A percentile compares a stretch with the other conserved stretches of the same genome.
These are phyloP conservation scores for Leucophora obtusa DNA, from an alignment of 2,888 invertebrate genomes.

Conservation along the genomic window DNA sequence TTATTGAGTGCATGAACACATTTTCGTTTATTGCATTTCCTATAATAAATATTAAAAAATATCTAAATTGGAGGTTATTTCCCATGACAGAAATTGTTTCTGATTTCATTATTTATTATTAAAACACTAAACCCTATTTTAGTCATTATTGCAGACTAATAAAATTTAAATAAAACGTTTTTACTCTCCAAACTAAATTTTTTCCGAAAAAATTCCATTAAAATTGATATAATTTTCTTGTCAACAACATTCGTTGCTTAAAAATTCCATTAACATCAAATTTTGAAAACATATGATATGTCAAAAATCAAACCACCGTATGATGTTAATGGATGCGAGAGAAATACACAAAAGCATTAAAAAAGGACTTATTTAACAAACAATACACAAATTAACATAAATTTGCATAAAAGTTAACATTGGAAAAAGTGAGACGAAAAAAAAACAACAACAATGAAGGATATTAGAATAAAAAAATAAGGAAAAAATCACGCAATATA, in stretches of 20 bases:
- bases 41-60: too few relatives aligned
- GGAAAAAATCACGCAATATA: constrained; percentile 45
- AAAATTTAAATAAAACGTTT: too few relatives aligned
- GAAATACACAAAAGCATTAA: constrained; percentile 25
- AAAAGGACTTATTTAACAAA: constrained; percentile 60
- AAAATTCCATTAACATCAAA: constrained; percentile 29
- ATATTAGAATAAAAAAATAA: background rate
- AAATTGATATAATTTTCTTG: background rate
- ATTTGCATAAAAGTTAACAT: constrained; percentile 59
- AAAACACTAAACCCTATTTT: too few relatives aligned
- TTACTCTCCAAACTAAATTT: too few relatives aligned
- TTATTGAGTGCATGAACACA: too few relatives aligned
- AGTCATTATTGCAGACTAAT: too few relatives aligned
- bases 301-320: constrained; percentile 61
- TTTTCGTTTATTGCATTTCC: too few relatives aligned
- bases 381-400: constrained; percentile 59
- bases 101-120: too few relatives aligned
- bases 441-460: constrained; percentile 1
- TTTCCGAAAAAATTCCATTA: background rate
- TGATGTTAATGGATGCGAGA: constrained; percentile 53
- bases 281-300: constrained; percentile 51
- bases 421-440: background rate
- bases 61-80: too few relatives aligned
- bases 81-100: too few relatives aligned
- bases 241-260: constrained; percentile 1